These are phyloP conservation scores for Campoletis raptor DNA, from an alignment of 2,888 invertebrate genomes.

Conservation along the genomic window DNA sequence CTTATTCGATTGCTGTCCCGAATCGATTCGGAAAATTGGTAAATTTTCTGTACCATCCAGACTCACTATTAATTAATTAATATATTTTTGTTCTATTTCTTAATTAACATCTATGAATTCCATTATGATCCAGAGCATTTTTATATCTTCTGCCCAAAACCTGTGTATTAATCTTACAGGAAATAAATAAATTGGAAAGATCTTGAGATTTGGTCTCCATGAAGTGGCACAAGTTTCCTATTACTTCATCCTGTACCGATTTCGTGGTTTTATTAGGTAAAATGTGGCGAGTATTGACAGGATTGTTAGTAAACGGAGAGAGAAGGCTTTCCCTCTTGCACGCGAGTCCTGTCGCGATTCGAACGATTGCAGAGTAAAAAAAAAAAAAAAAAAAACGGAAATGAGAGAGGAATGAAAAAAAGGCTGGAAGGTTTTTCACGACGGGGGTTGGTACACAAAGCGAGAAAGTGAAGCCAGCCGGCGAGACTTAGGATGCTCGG, in stretches of 20 bases:
- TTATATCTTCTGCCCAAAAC: background rate
- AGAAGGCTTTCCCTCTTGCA: background rate
- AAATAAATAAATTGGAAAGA: background rate
- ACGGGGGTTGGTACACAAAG: slow-evolving; percentile 22
- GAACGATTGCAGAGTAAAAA: slow-evolving; percentile 71
- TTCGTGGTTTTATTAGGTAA: slow-evolving; percentile 27
- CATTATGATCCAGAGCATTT: background rate
- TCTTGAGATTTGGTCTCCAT: background rate
- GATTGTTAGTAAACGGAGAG: slow-evolving; percentile 54
- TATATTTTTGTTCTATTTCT: background rate
- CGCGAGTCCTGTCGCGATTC: slow-evolving; percentile 22
- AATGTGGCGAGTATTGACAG: slow-evolving; percentile 57
- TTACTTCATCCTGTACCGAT: background rate
- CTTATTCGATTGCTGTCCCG: slow-evolving; percentile 44
- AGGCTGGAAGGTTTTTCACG: background rate
- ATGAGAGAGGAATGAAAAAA: slow-evolving; percentile 19
- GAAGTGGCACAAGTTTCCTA: background rate
- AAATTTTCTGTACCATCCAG: slow-evolving; percentile 16
- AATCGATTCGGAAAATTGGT: slow-evolving; percentile 40
- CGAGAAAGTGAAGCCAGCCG: slow-evolving; percentile 45
- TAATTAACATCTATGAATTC: background rate
- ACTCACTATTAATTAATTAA: slow-evolving; percentile 12
- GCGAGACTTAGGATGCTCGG: slow-evolving; percentile 31
- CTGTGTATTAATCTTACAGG: background rate
- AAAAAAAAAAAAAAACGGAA: slow-evolving; percentile 79